phyloP scores from a whole-genome alignment of 2,113 vertebrate species.

The Pelecanoides urinatrix region DNA sequence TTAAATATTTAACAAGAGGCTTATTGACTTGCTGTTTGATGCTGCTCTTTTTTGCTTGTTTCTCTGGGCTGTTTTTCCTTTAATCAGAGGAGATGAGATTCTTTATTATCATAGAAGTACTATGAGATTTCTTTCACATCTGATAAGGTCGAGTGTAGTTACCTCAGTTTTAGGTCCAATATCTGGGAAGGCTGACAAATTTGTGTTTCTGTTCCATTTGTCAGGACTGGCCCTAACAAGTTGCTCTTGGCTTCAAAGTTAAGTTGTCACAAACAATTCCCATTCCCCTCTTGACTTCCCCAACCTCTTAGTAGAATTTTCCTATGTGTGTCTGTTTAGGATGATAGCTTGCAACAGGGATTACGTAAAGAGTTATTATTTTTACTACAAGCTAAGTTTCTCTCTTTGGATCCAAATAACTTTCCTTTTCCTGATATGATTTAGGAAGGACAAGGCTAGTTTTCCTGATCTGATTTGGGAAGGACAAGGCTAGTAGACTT shows the following conservation, averaged over 20 bases:
- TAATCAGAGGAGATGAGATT: neutral
- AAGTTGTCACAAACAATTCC: constrained; percentile 60
- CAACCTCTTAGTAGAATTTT: constrained; percentile 48
- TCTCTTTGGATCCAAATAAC: neutral
- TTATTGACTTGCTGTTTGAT: constrained; percentile 1
- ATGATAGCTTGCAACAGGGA: constrained; percentile 30
- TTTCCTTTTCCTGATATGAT: neutral
- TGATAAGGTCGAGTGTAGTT: neutral
- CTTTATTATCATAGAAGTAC: neutral
- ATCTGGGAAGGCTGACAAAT: constrained; percentile 41
- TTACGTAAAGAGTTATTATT: constrained; percentile 18
- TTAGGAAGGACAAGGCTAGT: neutral
- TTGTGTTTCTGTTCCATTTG: constrained; percentile 43
- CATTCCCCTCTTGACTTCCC: constrained; percentile 31
- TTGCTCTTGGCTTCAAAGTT: constrained; percentile 57
- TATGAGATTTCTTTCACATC: neutral
- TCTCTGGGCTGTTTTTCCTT: neutral
- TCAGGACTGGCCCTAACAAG: constrained; percentile 55
- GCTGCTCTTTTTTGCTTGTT: neutral
- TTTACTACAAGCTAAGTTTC: constrained; percentile 28
- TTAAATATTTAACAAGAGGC: constrained; percentile 6
- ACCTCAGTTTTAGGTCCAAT: constrained; percentile 5
- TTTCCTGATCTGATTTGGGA: neutral
- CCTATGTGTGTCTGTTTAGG: constrained; percentile 35
- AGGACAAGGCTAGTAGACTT: neutral